phyloP scores from a whole-genome alignment of 2,888 invertebrate genomes.

The Rhagonycha fulva region DNA sequence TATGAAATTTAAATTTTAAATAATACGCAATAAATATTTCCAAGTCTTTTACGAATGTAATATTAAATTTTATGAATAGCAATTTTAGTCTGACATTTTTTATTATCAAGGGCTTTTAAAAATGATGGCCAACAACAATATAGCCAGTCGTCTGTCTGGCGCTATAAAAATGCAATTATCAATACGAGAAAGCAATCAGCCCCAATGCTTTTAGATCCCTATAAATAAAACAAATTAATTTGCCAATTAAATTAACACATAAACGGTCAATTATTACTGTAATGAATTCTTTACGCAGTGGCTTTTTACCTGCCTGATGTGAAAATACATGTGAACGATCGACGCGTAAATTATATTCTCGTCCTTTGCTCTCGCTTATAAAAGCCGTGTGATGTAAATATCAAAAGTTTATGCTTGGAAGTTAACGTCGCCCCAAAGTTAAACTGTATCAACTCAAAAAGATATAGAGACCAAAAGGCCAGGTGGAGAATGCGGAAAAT shows the following conservation, averaged over 20 bases:
- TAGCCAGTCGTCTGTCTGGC: conserved; percentile 21
- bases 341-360: neutral
- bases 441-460: neutral
- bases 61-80: neutral
- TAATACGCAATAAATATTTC: neutral
- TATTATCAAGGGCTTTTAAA: conserved; percentile 20
- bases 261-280: neutral
- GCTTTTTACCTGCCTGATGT: neutral
- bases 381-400: neutral
- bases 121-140: conserved; percentile 10
- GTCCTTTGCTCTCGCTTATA: neutral
- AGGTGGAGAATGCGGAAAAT: neutral
- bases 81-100: conserved; percentile 2
- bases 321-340: neutral
- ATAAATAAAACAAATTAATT: neutral
- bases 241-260: neutral
- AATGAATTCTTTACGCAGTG: neutral
- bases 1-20: neutral
- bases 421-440: neutral
- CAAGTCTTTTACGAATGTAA: neutral
- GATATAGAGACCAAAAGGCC: neutral
- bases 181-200: neutral
- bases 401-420: neutral
- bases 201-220: neutral
- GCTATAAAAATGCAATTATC: neutral